Base-by-base conservation (phyloP, 2,797 vertebrate genomes). In the Pipistrellus kuhlii region DNA sequence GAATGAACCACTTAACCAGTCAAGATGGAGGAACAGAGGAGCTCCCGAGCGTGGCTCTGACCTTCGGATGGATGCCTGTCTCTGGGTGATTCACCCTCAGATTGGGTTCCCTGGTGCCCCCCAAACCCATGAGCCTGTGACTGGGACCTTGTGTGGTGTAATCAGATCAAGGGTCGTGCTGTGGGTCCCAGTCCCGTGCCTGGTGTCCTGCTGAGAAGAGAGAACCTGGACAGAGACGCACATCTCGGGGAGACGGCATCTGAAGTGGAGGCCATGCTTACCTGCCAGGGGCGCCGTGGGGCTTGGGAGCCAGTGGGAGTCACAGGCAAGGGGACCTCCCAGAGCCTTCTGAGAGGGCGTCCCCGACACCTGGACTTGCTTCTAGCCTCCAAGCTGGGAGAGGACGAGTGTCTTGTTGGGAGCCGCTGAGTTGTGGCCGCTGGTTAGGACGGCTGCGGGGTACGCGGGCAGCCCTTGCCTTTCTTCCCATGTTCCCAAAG, bases 1-100 rank as follows among this genome's bases (percentile, higher is more conserved):
- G 51, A 46, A 23, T 11, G 35, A 23, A 41, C 18, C 66, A 1
- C 32, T n/a, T 87, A 6, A 27, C 21, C 14, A 30, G 1, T 30
- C 1, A 38, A 59, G 66, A 25, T 30, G 13, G 2, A 4, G 27
- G 53, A 23, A 6, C 41, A 9, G 0, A 9, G 0, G 6, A 23
- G n/a, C 85, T n/a, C 35, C 30, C 17, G 23, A 64, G 9, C 88
- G 27, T 30, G 25, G 48, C 55, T 87, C 30, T 2, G 18, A 2
- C 1, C 44, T 92, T 21, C 66, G 57, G 32, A 78, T 23, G 8
- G 9, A 35, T 15, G 41, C 10, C 44, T n/a, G 6, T 57, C 35
- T 55, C n/a, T 18, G 57, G 10, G 46, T 78, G 25, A 27, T 59
- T 81, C 87, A 30, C 32, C n/a, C 27, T 71, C 59, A 48, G 21